These are phyloP conservation scores for Eptesicus fuscus DNA, from an alignment of 2,113 vertebrate species.

Conservation along the genomic window DNA sequence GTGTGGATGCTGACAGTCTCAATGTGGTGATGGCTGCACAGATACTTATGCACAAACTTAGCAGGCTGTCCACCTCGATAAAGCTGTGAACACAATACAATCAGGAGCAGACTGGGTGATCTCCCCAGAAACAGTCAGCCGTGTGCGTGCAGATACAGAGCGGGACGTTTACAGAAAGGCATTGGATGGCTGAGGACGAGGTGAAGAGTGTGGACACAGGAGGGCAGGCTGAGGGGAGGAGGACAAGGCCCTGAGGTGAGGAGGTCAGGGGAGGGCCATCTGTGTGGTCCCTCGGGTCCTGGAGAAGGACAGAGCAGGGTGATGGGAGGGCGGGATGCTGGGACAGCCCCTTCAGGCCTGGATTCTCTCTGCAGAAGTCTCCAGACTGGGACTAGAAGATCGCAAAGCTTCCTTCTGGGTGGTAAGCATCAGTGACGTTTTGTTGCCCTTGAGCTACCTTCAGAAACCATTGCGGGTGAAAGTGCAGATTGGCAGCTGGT, in stretches of 20 bases:
- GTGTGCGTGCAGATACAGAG: neutral
- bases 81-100: neutral
- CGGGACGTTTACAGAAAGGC: accelerated
- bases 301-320: neutral
- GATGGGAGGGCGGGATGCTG: neutral
- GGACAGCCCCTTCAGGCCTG: no score
- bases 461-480: accelerated
- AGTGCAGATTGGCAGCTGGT: accelerated
- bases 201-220: neutral
- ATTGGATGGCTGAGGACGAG: accelerated
- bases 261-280: neutral
- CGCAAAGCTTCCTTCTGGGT: neutral
- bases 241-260: neutral
- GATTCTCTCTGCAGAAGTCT: accelerated
- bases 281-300: no score
- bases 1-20: neutral
- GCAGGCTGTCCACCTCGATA: neutral
- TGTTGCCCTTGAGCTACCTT: neutral
- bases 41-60: neutral
- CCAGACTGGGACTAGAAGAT: no score
- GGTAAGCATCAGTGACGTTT: no score
- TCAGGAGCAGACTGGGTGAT: neutral
- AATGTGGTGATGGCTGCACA: neutral
- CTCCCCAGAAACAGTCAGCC: neutral
- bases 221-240: neutral